phyloP scores from a whole-genome alignment of 2,888 invertebrate genomes.

The Steinernema hermaphroditum region DNA sequence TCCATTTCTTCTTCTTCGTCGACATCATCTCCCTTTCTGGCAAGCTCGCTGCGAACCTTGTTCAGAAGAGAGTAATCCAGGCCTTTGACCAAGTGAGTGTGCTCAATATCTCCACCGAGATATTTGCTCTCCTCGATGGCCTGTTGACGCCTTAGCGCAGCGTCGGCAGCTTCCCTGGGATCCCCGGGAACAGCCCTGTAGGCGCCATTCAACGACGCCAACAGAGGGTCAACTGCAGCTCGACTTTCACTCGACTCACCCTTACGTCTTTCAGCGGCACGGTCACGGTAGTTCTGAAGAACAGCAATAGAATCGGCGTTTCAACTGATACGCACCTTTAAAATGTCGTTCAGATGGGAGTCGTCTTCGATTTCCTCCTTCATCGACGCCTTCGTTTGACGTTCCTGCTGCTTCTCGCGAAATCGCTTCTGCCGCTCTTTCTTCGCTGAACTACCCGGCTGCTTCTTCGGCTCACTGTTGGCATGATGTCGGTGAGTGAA shows the following conservation, averaged over 20 bases:
- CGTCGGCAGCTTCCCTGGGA: slow-evolving; percentile 73
- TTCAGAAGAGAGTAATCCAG: slow-evolving; percentile 87
- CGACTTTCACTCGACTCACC: slow-evolving; percentile 47
- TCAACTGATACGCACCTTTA: slow-evolving; percentile 41
- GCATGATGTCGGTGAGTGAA: slow-evolving; percentile 30
- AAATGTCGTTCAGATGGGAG: slow-evolving; percentile 54
- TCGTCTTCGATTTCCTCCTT: slow-evolving; percentile 45
- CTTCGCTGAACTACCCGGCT: neutral
- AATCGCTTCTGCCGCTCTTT: slow-evolving; percentile 27
- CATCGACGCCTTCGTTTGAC: neutral
- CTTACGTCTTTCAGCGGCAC: slow-evolving; percentile 67
- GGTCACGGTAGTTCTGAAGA: slow-evolving; percentile 66
- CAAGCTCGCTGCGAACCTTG: slow-evolving; percentile 80
- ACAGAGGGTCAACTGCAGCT: slow-evolving; percentile 74
- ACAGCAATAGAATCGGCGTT: slow-evolving; percentile 58
- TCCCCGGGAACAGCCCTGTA: slow-evolving; percentile 89
- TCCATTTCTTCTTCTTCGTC: slow-evolving; percentile 67
- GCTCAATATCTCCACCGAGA: slow-evolving; percentile 99
- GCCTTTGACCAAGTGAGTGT: slow-evolving; percentile 97
- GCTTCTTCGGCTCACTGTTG: slow-evolving; percentile 31
- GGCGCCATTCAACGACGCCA: slow-evolving; percentile 79
- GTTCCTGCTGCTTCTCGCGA: slow-evolving; percentile 34
- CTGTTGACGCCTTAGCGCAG: slow-evolving; percentile 88
- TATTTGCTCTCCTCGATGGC: slow-evolving; percentile 91
- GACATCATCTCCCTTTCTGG: slow-evolving; percentile 70